phyloP scores from a whole-genome alignment of 2,888 invertebrate species.

The Torymus aiolomorphi region DNA sequence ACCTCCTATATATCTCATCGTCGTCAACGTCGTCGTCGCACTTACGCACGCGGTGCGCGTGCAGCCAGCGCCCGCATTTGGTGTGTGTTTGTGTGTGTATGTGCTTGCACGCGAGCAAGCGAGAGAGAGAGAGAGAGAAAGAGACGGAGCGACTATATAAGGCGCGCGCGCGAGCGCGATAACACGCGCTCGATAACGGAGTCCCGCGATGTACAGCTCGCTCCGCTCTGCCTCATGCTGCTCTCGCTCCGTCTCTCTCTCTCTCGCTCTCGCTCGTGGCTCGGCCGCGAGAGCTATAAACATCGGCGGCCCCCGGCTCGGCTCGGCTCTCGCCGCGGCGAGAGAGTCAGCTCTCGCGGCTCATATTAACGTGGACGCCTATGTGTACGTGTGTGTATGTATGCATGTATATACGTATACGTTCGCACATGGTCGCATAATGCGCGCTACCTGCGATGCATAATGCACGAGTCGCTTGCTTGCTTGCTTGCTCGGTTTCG shows the following conservation, averaged over 20 bases:
- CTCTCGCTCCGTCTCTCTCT: slow-evolving; percentile 5
- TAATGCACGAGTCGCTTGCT: slow-evolving; percentile 42
- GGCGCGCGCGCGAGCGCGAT: slow-evolving; percentile 36
- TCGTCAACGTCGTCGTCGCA: too few species aligned
- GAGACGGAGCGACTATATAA: slow-evolving; percentile 8
- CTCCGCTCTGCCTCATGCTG: not conserved
- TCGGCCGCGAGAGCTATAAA: slow-evolving; percentile 30
- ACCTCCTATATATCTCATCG: slow-evolving; percentile 15
- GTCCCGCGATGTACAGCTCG: slow-evolving; percentile 22
- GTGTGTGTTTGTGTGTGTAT: not conserved
- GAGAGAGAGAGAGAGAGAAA: too few species aligned
- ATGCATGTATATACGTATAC: not conserved
- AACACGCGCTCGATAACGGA: slow-evolving; percentile 53
- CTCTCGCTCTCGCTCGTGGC: not conserved
- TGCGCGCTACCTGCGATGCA: slow-evolving; percentile 51
- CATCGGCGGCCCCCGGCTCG: slow-evolving; percentile 23
- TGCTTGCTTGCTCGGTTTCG: slow-evolving; percentile 11
- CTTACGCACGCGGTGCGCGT: not conserved
- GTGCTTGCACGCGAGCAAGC: not conserved
- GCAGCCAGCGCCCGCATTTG: not conserved
- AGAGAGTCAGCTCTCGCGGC: too few species aligned
- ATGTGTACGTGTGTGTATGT: not conserved
- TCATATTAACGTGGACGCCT: not conserved
- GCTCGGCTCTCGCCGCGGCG: too few species aligned
- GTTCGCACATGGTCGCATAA: slow-evolving; percentile 6